Percentiles rank a stretch among this genome's conserved stretches.
These are phyloP conservation scores for Bothrops jararaca DNA, from an alignment of 2,113 vertebrate species.

Conservation along the genomic window DNA sequence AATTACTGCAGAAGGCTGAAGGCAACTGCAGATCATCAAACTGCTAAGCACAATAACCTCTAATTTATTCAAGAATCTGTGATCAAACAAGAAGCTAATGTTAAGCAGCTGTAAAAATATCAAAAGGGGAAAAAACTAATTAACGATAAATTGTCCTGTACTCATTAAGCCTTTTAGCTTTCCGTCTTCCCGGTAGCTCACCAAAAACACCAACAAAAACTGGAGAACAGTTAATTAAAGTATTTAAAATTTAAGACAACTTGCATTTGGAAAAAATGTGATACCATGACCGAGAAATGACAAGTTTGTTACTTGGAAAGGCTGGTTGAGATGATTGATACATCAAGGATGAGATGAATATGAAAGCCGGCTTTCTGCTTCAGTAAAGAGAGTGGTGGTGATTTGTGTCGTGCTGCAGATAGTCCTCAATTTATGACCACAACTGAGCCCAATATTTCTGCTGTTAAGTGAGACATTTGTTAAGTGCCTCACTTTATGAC, in stretches of 20 bases:
- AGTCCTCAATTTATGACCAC: not conserved
- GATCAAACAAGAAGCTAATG: slow-evolving; percentile 37
- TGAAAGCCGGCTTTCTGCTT: not conserved
- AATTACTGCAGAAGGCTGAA: slow-evolving; percentile 9
- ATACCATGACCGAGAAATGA: not conserved
- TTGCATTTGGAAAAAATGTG: not conserved
- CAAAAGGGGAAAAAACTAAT: not conserved
- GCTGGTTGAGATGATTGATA: not conserved
- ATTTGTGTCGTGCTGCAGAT: not conserved
- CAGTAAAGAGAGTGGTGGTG: not conserved
- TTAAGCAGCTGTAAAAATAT: slow-evolving; percentile 31
- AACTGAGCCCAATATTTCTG: not conserved
- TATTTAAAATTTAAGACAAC: not conserved
- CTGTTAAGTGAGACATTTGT: not conserved
- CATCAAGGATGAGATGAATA: not conserved
- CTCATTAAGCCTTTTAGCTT: not conserved
- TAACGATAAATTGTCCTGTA: not conserved
- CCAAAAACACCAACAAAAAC: not conserved
- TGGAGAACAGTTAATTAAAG: not conserved
- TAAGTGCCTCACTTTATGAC: not conserved
- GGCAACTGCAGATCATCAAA: slow-evolving; percentile 21
- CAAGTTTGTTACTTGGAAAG: not conserved
- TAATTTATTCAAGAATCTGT: not conserved
- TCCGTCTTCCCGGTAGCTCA: not conserved
- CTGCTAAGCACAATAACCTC: slow-evolving; percentile 20